phyloP scores from a whole-genome alignment of 2,113 vertebrate species.

The Tragelaphus strepsiceros region DNA sequence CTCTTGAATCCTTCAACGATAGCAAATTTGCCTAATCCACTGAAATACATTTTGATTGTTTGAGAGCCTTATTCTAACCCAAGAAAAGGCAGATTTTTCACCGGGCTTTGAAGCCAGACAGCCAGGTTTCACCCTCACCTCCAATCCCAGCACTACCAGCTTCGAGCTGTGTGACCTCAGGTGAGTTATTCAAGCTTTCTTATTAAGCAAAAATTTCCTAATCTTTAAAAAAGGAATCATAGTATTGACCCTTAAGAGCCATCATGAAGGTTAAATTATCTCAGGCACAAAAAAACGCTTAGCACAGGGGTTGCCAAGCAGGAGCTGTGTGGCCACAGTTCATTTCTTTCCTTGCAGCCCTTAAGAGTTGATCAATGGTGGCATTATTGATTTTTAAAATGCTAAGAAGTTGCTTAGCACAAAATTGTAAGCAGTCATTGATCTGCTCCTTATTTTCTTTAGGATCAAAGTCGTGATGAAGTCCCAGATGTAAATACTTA shows the following conservation, averaged over 20 bases:
- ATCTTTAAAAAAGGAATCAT: slow-evolving; percentile 17
- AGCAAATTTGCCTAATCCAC: not conserved
- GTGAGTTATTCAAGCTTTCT: slow-evolving; percentile 21
- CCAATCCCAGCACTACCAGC: not conserved
- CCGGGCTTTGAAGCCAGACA: not conserved
- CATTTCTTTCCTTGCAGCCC: not conserved
- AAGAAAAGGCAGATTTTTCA: not conserved
- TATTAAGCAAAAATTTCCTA: slow-evolving; percentile 44
- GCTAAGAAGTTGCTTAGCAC: slow-evolving; percentile 11
- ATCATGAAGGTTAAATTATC: slow-evolving; percentile 4
- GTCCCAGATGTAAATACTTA: not conserved
- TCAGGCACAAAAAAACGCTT: not conserved
- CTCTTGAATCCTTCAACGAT: not conserved
- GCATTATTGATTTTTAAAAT: slow-evolving; percentile 29
- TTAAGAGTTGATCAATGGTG: not conserved
- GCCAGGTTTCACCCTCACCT: not conserved
- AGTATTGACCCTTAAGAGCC: slow-evolving; percentile 35
- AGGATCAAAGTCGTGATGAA: not conserved
- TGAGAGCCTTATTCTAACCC: not conserved
- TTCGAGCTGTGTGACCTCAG: not conserved
- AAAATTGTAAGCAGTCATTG: not conserved
- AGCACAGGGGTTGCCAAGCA: not conserved
- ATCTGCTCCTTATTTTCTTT: not conserved
- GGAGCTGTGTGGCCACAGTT: not conserved
- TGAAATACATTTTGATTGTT: not conserved